Percentiles rank a stretch among this genome's conserved stretches.
phyloP scores from a whole-genome alignment of 2,888 invertebrate species.

The Macropis europaea region DNA sequence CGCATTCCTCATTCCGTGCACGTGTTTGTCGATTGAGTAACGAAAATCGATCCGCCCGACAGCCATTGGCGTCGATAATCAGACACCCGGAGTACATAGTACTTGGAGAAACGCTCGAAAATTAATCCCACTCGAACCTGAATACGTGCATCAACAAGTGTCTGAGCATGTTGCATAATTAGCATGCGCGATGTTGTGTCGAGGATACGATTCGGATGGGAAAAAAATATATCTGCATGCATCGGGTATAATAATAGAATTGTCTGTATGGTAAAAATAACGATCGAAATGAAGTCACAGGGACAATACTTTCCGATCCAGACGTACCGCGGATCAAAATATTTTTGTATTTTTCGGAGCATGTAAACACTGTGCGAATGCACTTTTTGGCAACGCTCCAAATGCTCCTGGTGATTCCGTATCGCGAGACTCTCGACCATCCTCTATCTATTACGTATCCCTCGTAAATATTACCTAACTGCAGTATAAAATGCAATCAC shows the following conservation, averaged over 20 bases:
- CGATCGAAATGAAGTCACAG: not conserved
- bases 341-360: constrained; percentile 27
- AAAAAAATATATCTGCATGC: not conserved
- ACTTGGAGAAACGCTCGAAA: not conserved
- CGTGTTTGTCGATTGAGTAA: constrained; percentile 27
- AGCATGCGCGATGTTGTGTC: not conserved
- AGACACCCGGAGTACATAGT: no score
- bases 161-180: constrained; percentile 26
- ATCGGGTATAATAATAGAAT: no score
- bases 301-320: not conserved
- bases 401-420: constrained; percentile 19
- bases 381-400: constrained; percentile 49
- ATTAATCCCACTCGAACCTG: not conserved
- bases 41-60: constrained; percentile 14
- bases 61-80: constrained; percentile 15
- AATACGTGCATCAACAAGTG: constrained; percentile 45
- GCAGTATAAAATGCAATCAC: not conserved
- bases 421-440: constrained; percentile 5
- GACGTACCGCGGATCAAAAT: constrained; percentile 4
- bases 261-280: not conserved
- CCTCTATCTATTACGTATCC: constrained; percentile 3
- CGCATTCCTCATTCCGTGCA: constrained; percentile 12
- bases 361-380: constrained; percentile 49
- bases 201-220: not conserved
- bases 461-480: constrained; percentile 14